A percentile compares a stretch with the other conserved stretches of the same genome.
These are phyloP conservation scores for Elaphurus davidianus DNA, from an alignment of 2,113 vertebrate species.

Conservation along the genomic window DNA sequence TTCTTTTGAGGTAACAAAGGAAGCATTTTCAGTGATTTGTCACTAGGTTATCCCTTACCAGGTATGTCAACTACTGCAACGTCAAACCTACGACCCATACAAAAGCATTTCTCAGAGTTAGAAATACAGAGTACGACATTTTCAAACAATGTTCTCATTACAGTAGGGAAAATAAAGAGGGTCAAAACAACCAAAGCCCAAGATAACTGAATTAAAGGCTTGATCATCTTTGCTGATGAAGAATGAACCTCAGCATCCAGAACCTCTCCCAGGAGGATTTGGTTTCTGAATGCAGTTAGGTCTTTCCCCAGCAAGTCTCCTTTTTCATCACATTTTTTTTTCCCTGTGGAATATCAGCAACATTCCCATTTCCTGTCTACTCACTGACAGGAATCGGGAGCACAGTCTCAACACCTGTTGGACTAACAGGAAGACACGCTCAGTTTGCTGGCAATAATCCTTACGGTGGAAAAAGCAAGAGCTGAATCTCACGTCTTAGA, in stretches of 20 bases:
- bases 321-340: neutral
- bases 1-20: constrained; percentile 53
- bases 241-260: neutral
- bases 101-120: constrained; percentile 48
- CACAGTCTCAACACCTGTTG: neutral
- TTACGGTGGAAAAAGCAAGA: neutral
- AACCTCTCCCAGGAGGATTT: neutral
- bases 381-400: neutral
- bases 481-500: neutral
- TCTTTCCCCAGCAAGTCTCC: neutral
- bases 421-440: neutral
- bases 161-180: constrained; percentile 36
- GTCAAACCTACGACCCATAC: constrained; percentile 35
- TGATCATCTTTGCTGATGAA: neutral
- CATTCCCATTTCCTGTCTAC: neutral
- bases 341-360: neutral
- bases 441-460: neutral
- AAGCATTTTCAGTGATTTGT: constrained; percentile 48
- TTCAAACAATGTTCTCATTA: constrained; percentile 47
- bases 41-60: constrained; percentile 27
- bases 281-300: neutral
- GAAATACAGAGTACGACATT: constrained; percentile 56
- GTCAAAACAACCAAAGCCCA: neutral
- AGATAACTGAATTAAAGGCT: neutral
- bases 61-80: neutral